Evolutionary conservation across 2,888 invertebrate genomes (phyloP), one percentile per base, ranked within the genome.

Genomic region (Carabus problematicus): DNA sequence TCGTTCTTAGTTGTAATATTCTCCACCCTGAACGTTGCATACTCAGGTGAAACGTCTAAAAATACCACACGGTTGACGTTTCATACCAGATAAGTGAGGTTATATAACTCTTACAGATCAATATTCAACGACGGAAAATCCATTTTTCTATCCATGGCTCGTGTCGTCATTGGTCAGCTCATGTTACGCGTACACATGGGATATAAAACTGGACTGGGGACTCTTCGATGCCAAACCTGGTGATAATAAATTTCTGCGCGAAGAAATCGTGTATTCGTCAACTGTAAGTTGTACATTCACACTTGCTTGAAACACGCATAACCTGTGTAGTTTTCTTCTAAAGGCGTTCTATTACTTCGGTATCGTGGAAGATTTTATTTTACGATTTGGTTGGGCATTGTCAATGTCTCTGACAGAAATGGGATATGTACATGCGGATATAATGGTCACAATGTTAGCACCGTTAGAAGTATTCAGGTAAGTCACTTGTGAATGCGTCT

Each of bases 161-260:
- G 85, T 88, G 2, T 89, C 93, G 52, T 91, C 92, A 75, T 81
- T 97, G 41, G 82, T 96, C 2, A 96, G 95, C 64, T 97, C 98
- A 0, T 88, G 93, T 70, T 99, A 99, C 82, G 95, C 98, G 0
- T 96, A 97, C 81, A 92, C 94, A 1, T 99, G 99, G 98, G 98
- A 99, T 82, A 92, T 98, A 42, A 95, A 94, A 83, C 95, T 99
- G 94, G 99, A 99, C 85, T 99, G 99, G 99, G 98, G 98, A 0
- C 85, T 98, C 67, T 90, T 98, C 77, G 97, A 97, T 78, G 89
- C 90, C 67, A 93, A 93, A 74, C 92, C 96, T 0, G 94, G 94
- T 0, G 96, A 97, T 84, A 95, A 97, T 85, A 89, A 87, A 79
- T 92, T 97, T 80, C 85, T 98, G 1, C 85, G 98, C 49, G 97